Conservation (phyloP, 2,888 invertebrate species). For the Minunthozetes semirufus region DNA sequence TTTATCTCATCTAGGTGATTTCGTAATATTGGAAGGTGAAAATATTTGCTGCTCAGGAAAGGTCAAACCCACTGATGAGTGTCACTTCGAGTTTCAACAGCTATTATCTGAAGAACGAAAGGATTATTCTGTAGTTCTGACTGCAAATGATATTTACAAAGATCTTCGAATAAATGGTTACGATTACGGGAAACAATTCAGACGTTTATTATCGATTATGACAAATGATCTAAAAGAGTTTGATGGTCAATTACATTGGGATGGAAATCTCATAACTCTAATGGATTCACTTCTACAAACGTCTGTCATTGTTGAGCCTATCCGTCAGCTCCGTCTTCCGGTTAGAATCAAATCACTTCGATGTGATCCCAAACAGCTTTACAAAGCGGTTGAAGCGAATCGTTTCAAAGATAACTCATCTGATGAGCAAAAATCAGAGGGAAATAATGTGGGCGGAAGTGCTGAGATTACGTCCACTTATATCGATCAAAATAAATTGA, state of each 20-base stretch:
- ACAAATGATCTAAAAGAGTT: conserved; percentile 56
- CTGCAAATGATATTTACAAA: conserved; percentile 68
- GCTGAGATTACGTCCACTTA: no score
- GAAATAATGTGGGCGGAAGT: not conserved
- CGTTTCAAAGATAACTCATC: no score
- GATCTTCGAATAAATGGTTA: conserved; percentile 77
- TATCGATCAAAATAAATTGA: not conserved
- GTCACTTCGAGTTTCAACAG: conserved; percentile 40
- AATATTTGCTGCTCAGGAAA: conserved; percentile 48
- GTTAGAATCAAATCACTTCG: conserved; percentile 7
- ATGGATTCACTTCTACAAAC: conserved; percentile 31
- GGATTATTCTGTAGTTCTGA: not conserved
- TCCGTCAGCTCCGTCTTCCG: conserved; percentile 13
- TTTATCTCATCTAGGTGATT: not conserved
- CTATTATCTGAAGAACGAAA: conserved; percentile 18
- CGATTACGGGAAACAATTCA: conserved; percentile 72
- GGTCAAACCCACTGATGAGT: conserved; percentile 46
- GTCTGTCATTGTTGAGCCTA: not conserved
- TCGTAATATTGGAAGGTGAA: not conserved
- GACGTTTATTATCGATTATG: conserved; percentile 62
- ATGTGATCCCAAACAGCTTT: conserved; percentile 17
- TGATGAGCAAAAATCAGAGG: not conserved
- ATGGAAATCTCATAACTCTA: conserved; percentile 33
- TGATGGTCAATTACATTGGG: conserved; percentile 27
- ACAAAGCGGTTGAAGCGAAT: not conserved